Base-by-base conservation (phyloP, 2,797 vertebrate species). In the Molossus molossus region DNA sequence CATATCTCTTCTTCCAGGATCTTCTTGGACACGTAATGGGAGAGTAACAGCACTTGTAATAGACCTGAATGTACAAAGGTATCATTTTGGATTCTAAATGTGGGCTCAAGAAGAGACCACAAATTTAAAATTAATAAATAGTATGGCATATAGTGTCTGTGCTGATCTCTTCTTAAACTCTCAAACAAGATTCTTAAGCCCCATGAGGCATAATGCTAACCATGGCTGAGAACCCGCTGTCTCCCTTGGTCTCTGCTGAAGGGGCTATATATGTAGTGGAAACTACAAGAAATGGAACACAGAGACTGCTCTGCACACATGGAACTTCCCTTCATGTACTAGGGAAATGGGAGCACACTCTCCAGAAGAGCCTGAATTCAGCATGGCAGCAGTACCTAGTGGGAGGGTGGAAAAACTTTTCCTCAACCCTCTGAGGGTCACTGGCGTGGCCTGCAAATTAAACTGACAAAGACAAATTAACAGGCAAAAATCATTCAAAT, bases 101-200 rank as follows among this genome's bases (percentile, higher is more conserved):
- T 77, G 64, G 17, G 20, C 14, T 45, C 55, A 58, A 69, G 67
- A 76, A 72, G 15, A n/a, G 21, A 73, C 33, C 23, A 77, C 3
- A 86, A 57, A 76, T 33, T 73, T 55, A 65, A 87, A 64, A 70
- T 50, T 7, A 67, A 1, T 69, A 77, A 25, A 27, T 21, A 29
- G 3, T 72, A 77, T 14, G 4, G 11, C 25, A 89, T 21, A 25
- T 4, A 45, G 55, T 50, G 4, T 70, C 11, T 89, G 37, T 48
- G 27, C 6, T 65, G 33, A 60, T 76, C 50, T 64, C 57, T 70
- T 58, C 84, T 83, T 73, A 77, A 84, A 14, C 80, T 70, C 50
- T 92, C 57, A 69, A 79, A 77, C 13, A 40, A 80, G n/a, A 87
- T 64, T 75, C 76, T 91, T 90, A 50, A 69, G 70, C n/a, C 87